Percentiles rank a stretch among this genome's conserved stretches.
Conservation (phyloP, 1,140 invertebrate species). For the Drosophila repletoides region DNA sequence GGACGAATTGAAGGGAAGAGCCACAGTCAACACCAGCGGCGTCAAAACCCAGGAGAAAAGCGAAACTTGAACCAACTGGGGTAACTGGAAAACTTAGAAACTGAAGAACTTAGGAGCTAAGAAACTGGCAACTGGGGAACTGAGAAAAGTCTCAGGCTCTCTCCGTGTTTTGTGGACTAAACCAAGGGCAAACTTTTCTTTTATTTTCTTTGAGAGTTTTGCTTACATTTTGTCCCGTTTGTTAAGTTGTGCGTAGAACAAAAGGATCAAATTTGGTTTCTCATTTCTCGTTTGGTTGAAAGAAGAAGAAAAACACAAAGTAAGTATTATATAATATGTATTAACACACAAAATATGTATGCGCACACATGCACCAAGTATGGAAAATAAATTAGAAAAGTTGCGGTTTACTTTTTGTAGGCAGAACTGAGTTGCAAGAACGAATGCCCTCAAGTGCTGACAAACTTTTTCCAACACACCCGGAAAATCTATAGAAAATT, state of each 20-base stretch:
- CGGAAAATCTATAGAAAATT: conserved; percentile 59
- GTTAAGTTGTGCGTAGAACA: conserved; percentile 60
- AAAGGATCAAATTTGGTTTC: conserved; percentile 43
- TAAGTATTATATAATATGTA: conserved; percentile 75
- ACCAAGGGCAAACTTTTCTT: conserved; percentile 33
- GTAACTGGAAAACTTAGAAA: conserved; percentile 25
- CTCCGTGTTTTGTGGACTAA: background rate
- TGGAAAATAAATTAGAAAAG: conserved; percentile 76
- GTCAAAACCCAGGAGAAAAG: conserved; percentile 28
- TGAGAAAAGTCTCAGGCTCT: background rate
- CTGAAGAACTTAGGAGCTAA: background rate
- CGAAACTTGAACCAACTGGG: conserved; percentile 31
- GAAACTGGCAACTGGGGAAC: conserved; percentile 38
- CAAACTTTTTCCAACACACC: conserved; percentile 41
- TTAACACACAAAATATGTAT: conserved; percentile 58
- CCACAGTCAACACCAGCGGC: conserved; percentile 62
- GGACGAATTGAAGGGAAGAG: background rate
- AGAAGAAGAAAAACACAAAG: conserved; percentile 69
- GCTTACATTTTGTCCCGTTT: conserved; percentile 17
- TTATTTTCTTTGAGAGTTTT: conserved; percentile 16
- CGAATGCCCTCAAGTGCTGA: conserved; percentile 17
- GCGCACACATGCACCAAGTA: conserved; percentile 32
- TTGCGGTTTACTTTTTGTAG: conserved; percentile 45
- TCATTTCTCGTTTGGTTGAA: background rate
- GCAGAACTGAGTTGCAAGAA: background rate